Conservation (phyloP, 2,113 vertebrate species). For the human (Homo sapiens) region GRCh38 chr2:132444501-132445000, state of each 20-base stretch:
- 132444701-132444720: neutral
- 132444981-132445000: neutral
- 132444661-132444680: neutral
- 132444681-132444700: neutral
- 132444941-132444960: neutral
- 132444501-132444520: too few relatives aligned
- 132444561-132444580: too few relatives aligned
- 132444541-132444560: too few relatives aligned
- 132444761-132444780: neutral
- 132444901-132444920: neutral
- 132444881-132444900: neutral
- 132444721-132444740: neutral
- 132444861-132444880: neutral
- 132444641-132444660: neutral
- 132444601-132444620: neutral
- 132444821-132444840: neutral
- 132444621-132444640: neutral
- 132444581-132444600: neutral
- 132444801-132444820: constrained; percentile 2
- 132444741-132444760: neutral
- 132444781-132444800: neutral
- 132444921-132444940: neutral
- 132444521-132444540: too few relatives aligned
- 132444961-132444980: too few relatives aligned
- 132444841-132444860: neutral